A percentile compares a stretch with the other conserved stretches of the same genome.
Conservation (phyloP, 2,888 invertebrate species). For the Cheilosia variabilis region DNA sequence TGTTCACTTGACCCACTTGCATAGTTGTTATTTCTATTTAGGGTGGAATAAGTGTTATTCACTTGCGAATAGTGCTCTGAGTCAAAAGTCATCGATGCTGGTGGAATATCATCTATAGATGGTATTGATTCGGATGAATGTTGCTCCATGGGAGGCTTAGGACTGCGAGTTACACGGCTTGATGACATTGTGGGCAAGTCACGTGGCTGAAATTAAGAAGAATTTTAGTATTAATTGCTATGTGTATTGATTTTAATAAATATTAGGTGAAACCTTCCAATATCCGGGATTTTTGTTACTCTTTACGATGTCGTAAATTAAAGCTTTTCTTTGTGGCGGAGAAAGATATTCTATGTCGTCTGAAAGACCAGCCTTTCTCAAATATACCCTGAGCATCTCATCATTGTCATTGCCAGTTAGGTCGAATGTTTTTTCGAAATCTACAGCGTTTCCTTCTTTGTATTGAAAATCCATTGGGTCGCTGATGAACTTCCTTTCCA, state of each 20-base stretch:
- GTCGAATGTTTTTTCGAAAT: conserved; percentile 80
- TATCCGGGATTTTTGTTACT: conserved; percentile 81
- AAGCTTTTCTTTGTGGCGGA: conserved; percentile 79
- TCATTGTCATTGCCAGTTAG: conserved; percentile 80
- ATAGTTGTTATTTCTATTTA: conserved; percentile 4
- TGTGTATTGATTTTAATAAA: neutral
- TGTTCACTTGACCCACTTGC: conserved; percentile 1
- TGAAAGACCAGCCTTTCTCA: conserved; percentile 79
- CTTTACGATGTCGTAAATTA: conserved; percentile 81
- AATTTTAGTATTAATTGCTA: neutral
- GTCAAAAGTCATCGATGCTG: conserved; percentile 55
- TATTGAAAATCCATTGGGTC: conserved; percentile 80
- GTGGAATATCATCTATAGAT: conserved; percentile 63
- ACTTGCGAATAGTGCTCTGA: conserved; percentile 20
- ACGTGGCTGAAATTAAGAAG: conserved; percentile 47
- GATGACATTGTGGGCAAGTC: conserved; percentile 36
- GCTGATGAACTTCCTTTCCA: conserved; percentile 79
- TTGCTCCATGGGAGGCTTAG: neutral
- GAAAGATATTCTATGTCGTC: conserved; percentile 79
- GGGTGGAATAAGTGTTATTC: neutral
- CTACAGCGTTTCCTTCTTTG: conserved; percentile 78
- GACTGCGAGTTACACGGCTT: neutral
- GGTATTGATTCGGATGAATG: conserved; percentile 13
- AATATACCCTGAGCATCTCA: conserved; percentile 80
- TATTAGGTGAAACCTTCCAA: conserved; percentile 78